Percentiles rank a stretch among this genome's conserved stretches.
Conservation (phyloP, 1,140 invertebrate genomes). For the Euwallacea similis region DNA sequence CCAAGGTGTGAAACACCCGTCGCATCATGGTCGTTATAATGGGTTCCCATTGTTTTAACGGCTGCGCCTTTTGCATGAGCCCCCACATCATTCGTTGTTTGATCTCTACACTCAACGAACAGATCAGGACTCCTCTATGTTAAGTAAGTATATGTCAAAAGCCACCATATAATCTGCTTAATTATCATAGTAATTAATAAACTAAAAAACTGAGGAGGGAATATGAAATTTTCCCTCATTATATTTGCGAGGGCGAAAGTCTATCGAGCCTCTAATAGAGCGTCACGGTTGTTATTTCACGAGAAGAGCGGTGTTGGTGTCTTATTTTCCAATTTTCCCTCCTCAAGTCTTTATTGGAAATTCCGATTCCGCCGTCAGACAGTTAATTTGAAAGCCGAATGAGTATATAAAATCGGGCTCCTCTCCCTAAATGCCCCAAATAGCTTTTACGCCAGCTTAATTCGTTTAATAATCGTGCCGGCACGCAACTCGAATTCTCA, state of each 20-base stretch:
- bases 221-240: no score
- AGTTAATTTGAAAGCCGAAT: conserved; percentile 40
- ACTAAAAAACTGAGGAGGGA: no score
- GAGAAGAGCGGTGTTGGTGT: conserved; percentile 12
- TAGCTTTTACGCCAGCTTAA: conserved; percentile 44
- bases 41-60: conserved; percentile 36
- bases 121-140: no score
- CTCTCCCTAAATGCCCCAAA: conserved; percentile 42
- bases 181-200: no score
- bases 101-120: no score
- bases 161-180: no score
- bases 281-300: conserved; percentile 19
- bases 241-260: no score
- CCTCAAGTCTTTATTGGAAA: conserved; percentile 41
- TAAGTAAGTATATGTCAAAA: no score
- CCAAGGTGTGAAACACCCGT: conserved; percentile 39
- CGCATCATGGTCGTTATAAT: conserved; percentile 38
- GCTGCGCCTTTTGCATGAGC: conserved; percentile 27
- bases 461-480: conserved; percentile 41
- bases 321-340: conserved; percentile 34
- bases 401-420: conserved; percentile 39
- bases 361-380: conserved; percentile 37
- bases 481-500: conserved; percentile 40
- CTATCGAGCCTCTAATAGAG: not conserved
- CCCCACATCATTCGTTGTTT: no score